Evolutionary conservation across 2,888 invertebrate genomes (phyloP).

Genomic region (Ypsolopha scabrella): DNA sequence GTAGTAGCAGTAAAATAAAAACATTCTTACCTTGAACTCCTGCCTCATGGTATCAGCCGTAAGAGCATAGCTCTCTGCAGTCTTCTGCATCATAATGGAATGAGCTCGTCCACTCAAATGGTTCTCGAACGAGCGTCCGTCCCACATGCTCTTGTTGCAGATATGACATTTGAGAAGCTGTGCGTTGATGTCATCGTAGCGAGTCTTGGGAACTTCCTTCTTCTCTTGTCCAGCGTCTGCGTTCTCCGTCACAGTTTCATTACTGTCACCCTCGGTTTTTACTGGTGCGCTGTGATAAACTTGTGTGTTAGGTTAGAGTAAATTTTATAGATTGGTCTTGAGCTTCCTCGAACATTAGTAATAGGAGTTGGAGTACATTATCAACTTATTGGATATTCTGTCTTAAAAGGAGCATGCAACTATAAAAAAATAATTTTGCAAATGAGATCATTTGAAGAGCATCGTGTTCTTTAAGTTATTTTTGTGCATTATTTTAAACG

Average conservation of each 20-base stretch:
- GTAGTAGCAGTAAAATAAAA: too few species aligned
- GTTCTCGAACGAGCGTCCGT: conserved; percentile 82
- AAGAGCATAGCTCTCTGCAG: conserved; percentile 80
- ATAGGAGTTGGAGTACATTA: too few species aligned
- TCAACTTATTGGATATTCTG: too few species aligned
- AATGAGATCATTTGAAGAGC: too few species aligned
- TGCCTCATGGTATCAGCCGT: conserved; percentile 84
- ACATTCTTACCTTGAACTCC: conserved; percentile 75
- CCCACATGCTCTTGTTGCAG: conserved; percentile 87
- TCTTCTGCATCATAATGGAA: conserved; percentile 80
- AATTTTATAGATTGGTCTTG: neutral
- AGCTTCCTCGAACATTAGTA: neutral
- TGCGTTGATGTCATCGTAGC: conserved; percentile 74
- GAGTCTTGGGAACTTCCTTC: conserved; percentile 57
- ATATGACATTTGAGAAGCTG: conserved; percentile 83
- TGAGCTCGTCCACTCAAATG: conserved; percentile 81
- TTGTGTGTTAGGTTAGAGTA: conserved; percentile 8
- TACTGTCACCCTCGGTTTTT: conserved; percentile 16
- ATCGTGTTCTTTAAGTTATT: too few species aligned
- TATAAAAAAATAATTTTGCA: too few species aligned
- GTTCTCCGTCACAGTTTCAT: conserved; percentile 16
- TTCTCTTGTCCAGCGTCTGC: conserved; percentile 29
- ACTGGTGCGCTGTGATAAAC: conserved; percentile 29
- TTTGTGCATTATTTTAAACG: too few species aligned
- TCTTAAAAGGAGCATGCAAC: too few species aligned